phyloP scores from a whole-genome alignment of 2,888 invertebrate genomes.

The Dimorphilus gyrociliatus region DNA sequence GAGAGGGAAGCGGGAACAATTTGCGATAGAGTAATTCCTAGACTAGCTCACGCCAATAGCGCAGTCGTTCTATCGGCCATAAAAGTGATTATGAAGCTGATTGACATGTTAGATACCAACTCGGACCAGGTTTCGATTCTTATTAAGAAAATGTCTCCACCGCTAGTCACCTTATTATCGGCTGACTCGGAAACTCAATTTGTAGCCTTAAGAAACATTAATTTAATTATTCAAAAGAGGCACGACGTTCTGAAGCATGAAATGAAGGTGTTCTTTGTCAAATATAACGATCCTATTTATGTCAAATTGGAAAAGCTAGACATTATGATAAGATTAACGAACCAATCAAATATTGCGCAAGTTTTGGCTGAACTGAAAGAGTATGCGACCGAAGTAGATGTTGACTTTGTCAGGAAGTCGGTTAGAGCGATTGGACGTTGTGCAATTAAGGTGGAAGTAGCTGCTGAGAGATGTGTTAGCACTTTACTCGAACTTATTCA shows the following conservation, averaged over 20 bases:
- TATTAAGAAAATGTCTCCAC: conserved; percentile 85
- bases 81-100: conserved; percentile 81
- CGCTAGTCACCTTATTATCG: conserved; percentile 77
- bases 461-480: conserved; percentile 87
- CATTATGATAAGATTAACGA: conserved; percentile 90
- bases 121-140: conserved; percentile 77
- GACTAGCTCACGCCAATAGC: conserved; percentile 89
- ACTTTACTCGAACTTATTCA: conserved; percentile 86
- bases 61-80: conserved; percentile 91
- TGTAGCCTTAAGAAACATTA: conserved; percentile 85
- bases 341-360: conserved; percentile 86
- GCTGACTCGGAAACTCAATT: conserved; percentile 96
- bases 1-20: conserved; percentile 94
- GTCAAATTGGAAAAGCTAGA: conserved; percentile 90
- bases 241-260: conserved; percentile 92
- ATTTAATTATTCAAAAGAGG: conserved; percentile 90
- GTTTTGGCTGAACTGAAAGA: conserved; percentile 89
- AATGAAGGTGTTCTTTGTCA: conserved; percentile 97
- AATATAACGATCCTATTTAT: conserved; percentile 96
- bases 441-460: conserved; percentile 87
- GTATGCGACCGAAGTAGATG: conserved; percentile 87
- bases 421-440: conserved; percentile 89
- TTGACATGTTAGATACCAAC: conserved; percentile 80
- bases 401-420: conserved; percentile 94
- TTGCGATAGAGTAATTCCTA: conserved; percentile 82